These are phyloP conservation scores for Pandemis cinnamomeana DNA, from an alignment of 2,888 invertebrate species.

Conservation along the genomic window DNA sequence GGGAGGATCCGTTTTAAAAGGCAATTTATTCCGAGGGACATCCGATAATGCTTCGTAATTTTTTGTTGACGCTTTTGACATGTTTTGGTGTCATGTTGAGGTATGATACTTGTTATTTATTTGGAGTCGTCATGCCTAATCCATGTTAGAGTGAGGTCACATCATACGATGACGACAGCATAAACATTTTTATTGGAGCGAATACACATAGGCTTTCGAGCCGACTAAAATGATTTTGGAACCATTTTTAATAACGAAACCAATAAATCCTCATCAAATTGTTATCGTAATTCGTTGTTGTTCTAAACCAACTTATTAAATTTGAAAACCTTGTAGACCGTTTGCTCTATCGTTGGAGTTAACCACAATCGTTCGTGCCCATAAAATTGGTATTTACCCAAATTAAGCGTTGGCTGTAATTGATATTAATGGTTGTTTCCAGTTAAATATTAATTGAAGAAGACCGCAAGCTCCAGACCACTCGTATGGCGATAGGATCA, in stretches of 20 bases:
- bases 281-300: slow-evolving; percentile 54
- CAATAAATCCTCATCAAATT: slow-evolving; percentile 71
- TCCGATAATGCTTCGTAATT: slow-evolving; percentile 72
- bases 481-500: slow-evolving; percentile 14
- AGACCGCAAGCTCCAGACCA: slow-evolving; percentile 61
- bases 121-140: slow-evolving; percentile 45
- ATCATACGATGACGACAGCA: slow-evolving; percentile 43
- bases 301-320: slow-evolving; percentile 66
- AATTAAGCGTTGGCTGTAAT: slow-evolving; percentile 78
- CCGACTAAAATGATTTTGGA: background rate
- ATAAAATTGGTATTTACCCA: slow-evolving; percentile 82
- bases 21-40: slow-evolving; percentile 76
- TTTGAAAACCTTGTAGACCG: slow-evolving; percentile 70
- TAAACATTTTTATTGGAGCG: slow-evolving; percentile 9
- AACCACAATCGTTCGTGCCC: slow-evolving; percentile 71
- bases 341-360: slow-evolving; percentile 50
- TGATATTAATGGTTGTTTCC: slow-evolving; percentile 82
- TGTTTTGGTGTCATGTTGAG: slow-evolving; percentile 54
- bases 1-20: slow-evolving; percentile 75
- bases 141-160: slow-evolving; percentile 43
- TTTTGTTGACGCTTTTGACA: slow-evolving; percentile 53
- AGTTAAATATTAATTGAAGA: slow-evolving; percentile 78
- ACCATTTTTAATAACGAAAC: slow-evolving; percentile 42
- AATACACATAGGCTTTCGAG: background rate
- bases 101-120: slow-evolving; percentile 52